Evolutionary conservation across 2,888 invertebrate species (phyloP).

Genomic region (Folsomia manolachei): DNA sequence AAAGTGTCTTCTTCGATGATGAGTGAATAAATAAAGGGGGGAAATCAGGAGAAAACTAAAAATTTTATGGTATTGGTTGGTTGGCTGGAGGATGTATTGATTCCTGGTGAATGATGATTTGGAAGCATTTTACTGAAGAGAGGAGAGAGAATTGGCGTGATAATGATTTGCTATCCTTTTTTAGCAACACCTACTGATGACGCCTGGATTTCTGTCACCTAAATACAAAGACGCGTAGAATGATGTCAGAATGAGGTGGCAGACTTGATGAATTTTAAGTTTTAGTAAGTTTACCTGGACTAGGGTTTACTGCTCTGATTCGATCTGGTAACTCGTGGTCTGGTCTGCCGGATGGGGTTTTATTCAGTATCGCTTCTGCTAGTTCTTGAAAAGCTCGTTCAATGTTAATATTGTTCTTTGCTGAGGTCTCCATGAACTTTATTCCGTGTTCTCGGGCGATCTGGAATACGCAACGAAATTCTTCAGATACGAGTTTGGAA

Average conservation of each 20-base stretch:
- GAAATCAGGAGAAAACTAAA: background rate
- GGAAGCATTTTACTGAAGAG: background rate
- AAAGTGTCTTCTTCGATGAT: background rate
- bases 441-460: slow-evolving; percentile 94
- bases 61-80: slow-evolving; percentile 1
- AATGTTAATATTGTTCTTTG: slow-evolving; percentile 94
- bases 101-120: too few relatives aligned
- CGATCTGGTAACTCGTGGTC: slow-evolving; percentile 10
- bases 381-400: slow-evolving; percentile 92
- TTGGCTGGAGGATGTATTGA: too few relatives aligned
- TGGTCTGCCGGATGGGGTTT: slow-evolving; percentile 60
- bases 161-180: background rate
- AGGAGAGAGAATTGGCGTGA: background rate
- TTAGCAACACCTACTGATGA: slow-evolving; percentile 9
- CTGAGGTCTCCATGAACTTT: slow-evolving; percentile 96
- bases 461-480: too few relatives aligned
- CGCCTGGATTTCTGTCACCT: background rate
- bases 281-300: background rate
- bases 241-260: too few relatives aligned
- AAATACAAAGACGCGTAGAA: too few relatives aligned
- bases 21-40: background rate
- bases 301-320: background rate
- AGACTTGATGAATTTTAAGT: too few relatives aligned
- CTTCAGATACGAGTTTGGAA: too few relatives aligned
- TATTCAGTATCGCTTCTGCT: slow-evolving; percentile 91